Conservation (phyloP, 2,113 vertebrate genomes). For the Bungarus multicinctus region DNA sequence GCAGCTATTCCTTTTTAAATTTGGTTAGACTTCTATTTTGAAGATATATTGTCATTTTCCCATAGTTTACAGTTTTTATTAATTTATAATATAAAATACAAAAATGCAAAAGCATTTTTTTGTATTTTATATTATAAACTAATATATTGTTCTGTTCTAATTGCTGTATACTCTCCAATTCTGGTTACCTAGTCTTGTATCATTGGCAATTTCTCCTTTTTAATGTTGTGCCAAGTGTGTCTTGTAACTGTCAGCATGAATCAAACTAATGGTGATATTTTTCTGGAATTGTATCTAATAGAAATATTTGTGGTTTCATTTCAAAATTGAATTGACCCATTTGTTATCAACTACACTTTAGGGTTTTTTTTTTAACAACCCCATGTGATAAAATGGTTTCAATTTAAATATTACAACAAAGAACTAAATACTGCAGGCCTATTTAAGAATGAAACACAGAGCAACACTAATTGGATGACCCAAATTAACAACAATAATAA, state of each 20-base stretch:
- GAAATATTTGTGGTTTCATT: background rate
- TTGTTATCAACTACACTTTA: background rate
- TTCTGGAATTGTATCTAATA: background rate
- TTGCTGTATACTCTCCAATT: background rate
- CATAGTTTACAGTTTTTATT: no score
- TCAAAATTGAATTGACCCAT: background rate
- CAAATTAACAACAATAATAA: background rate
- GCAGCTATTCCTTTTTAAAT: background rate
- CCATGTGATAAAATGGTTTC: background rate
- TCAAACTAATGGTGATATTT: background rate
- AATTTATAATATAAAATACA: no score
- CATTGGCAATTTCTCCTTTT: background rate
- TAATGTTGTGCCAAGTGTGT: background rate
- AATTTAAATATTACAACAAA: background rate
- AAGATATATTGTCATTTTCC: background rate
- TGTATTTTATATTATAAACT: no score
- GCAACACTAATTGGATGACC: background rate
- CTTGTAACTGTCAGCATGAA: background rate
- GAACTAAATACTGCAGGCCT: background rate
- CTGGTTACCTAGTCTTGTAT: background rate
- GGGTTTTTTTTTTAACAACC: background rate
- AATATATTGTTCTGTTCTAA: background rate
- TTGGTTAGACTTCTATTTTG: background rate
- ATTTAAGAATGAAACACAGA: background rate
- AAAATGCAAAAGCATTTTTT: no score